Base-by-base conservation (phyloP, 1,140 invertebrate species). In the Augochlora pura region DNA sequence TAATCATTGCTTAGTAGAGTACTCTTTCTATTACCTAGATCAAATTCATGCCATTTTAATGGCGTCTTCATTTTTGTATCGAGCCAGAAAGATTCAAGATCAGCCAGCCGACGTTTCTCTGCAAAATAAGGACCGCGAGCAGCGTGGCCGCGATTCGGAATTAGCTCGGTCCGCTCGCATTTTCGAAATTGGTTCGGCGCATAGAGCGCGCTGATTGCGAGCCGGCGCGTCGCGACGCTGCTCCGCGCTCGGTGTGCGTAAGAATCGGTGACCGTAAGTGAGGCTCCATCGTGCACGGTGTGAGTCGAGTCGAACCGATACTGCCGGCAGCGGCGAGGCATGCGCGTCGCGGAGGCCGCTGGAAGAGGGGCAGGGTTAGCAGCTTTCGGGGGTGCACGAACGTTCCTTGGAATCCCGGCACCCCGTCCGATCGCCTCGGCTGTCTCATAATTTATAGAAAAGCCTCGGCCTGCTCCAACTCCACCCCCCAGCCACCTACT, bases 271-370 rank as follows among this genome's bases (percentile, higher is more conserved):
- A 72, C 10, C 54, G 57, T 86, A 62, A 68, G 71, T 57, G 83
- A 75, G 83, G 74, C 82, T 79, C 82, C 75, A 65, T 66, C 71
- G 57, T 81, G 69, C 59, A 70, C 2, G 0, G 81, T 86, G 81
- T 81, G 72, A 63, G 80, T 85, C 70, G 75, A 63, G 75, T 82
- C 75, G 66, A 87, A 84, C 84, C 84, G 83, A 88, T 88, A 88
- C 64, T 81, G 86, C 82, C 81, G 84, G 71, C 76, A 80, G 80
- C 80, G 65, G 60, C 42, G 66, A 77, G 76, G 81, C 86, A 87
- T 87, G 86, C 86, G 86, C 86, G 42, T 12, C 62, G 32, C 59
- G n/a, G n/a, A n/a, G n/a, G 27, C 21, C 42, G 63, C 75, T 68
- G 18, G 21, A 1, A 0, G 75, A 57, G 72, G 59, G 54, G 70